Percentiles rank a stretch among this genome's conserved stretches.
These are phyloP conservation scores for Yoshiicerus persimilis DNA, from an alignment of 1,140 invertebrate species.

Conservation along the genomic window DNA sequence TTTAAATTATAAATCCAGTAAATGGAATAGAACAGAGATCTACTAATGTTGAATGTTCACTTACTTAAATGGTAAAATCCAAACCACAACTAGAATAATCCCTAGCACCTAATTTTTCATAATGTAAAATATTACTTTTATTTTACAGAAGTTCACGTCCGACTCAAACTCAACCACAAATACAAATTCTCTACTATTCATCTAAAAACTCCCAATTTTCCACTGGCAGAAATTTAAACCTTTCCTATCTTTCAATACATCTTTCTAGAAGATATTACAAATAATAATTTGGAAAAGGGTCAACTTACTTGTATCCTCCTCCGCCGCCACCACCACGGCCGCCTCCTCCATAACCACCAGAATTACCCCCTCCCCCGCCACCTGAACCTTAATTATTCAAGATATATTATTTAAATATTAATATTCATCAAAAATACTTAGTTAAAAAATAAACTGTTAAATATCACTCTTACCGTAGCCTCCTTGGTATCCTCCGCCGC, in stretches of 20 bases:
- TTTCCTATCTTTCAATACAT: slow-evolving; percentile 22
- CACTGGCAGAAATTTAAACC: not conserved
- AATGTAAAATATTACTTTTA: not conserved
- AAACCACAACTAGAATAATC: slow-evolving; percentile 31
- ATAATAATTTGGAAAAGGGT: slow-evolving; percentile 5
- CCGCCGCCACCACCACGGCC: slow-evolving; percentile 43
- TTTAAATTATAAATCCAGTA: no score
- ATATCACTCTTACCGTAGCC: not conserved
- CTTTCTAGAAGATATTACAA: not conserved
- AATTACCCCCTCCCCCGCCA: slow-evolving; percentile 12
- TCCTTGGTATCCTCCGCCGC: slow-evolving; percentile 38
- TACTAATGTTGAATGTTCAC: no score
- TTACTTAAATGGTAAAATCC: no score
- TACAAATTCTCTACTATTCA: not conserved
- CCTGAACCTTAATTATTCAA: not conserved
- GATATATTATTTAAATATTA: not conserved
- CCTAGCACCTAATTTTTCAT: not conserved
- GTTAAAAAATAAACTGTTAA: not conserved
- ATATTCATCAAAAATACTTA: not conserved
- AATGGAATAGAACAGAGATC: no score
- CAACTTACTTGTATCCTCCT: slow-evolving; percentile 45
- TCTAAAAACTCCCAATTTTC: not conserved
- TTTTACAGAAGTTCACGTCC: slow-evolving; percentile 5
- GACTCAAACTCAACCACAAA: not conserved
- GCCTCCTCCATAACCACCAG: slow-evolving; percentile 24